phyloP scores from a whole-genome alignment of 2,113 vertebrate genomes.

The Clinocottus analis region DNA sequence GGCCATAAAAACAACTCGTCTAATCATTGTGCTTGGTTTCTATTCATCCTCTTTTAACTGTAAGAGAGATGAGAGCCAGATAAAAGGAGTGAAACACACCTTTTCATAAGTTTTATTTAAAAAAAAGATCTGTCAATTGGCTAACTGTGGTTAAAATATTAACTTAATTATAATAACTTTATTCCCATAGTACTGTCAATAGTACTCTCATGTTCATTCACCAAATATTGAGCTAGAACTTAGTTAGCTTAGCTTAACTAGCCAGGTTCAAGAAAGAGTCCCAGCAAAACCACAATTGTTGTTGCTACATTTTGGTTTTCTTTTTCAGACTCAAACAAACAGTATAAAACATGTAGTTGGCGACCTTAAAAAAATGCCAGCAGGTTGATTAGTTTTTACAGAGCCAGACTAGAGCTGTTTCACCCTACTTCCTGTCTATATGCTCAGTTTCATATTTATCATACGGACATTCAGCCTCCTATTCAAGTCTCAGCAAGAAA shows the following conservation, averaged over 20 bases:
- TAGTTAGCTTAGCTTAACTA: neutral
- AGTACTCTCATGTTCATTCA: neutral
- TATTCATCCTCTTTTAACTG: slow-evolving; percentile 2
- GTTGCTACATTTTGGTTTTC: neutral
- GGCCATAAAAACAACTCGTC: neutral
- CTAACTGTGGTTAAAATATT: neutral
- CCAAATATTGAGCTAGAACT: neutral
- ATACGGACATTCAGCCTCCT: neutral
- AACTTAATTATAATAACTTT: too few relatives aligned
- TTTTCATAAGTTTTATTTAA: neutral
- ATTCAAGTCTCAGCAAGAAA: too few relatives aligned
- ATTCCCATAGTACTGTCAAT: too few relatives aligned
- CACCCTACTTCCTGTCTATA: too few relatives aligned
- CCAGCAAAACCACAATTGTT: neutral
- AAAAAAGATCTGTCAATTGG: neutral
- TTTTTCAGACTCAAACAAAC: neutral
- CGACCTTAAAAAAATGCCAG: neutral
- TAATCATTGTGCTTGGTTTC: neutral
- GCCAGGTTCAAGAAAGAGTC: neutral
- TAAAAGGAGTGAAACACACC: slow-evolving; percentile 3
- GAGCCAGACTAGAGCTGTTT: too few relatives aligned
- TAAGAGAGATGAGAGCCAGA: neutral
- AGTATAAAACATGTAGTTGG: neutral
- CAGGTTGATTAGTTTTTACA: neutral
- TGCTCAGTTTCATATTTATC: neutral